A percentile compares a stretch with the other conserved stretches of the same genome.
These are phyloP conservation scores for Stramonita haemastoma DNA, from an alignment of 2,888 invertebrate genomes.

Conservation along the genomic window DNA sequence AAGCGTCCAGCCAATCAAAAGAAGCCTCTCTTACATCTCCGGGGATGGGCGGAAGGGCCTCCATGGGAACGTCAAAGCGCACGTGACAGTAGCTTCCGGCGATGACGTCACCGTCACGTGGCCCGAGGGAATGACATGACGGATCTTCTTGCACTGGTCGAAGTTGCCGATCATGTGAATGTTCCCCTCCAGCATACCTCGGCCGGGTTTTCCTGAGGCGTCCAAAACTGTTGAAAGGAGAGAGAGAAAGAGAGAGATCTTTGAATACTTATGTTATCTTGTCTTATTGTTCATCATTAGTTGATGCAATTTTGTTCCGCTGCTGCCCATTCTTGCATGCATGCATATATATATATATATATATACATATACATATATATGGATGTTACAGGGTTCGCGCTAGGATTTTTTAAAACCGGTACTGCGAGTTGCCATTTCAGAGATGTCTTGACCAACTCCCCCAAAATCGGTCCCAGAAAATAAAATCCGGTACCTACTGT, in stretches of 20 bases:
- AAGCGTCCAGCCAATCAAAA: background rate
- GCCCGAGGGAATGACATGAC: constrained; percentile 25
- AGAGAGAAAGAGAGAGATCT: background rate
- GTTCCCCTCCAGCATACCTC: constrained; percentile 50
- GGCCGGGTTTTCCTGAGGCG: constrained; percentile 48
- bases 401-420: no score
- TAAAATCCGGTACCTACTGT: no score
- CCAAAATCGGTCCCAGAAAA: no score
- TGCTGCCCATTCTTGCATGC: no score
- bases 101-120: constrained; percentile 33
- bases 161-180: constrained; percentile 48
- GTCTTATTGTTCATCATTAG: no score
- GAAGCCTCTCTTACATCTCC: constrained; percentile 35
- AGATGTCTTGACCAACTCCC: no score
- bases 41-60: constrained; percentile 34
- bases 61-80: constrained; percentile 33
- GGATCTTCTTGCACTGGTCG: constrained; percentile 47
- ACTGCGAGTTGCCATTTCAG: no score
- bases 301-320: no score
- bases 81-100: constrained; percentile 44
- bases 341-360: no score
- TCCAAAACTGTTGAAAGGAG: constrained; percentile 47
- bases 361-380: no score
- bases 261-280: no score
- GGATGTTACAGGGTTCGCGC: no score